These are phyloP conservation scores for Hippocampus abdominalis DNA, from an alignment of 2,113 vertebrate species.

Conservation along the genomic window DNA sequence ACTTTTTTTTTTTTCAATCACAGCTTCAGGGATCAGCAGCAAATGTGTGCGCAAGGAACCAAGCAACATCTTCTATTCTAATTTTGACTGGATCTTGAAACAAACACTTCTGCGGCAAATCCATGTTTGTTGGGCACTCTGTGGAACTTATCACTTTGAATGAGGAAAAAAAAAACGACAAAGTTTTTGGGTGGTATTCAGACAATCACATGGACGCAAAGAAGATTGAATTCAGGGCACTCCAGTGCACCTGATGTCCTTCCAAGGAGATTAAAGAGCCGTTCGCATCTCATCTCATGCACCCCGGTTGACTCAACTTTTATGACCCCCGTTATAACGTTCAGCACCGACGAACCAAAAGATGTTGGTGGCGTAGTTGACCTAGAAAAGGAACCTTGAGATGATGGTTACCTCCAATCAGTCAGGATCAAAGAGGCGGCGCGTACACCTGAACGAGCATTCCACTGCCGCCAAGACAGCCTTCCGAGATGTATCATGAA, in stretches of 20 bases:
- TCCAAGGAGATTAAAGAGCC: background rate
- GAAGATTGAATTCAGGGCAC: background rate
- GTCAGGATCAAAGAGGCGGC: background rate
- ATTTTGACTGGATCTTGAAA: slow-evolving; percentile 3
- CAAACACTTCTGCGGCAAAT: background rate
- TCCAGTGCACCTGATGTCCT: background rate
- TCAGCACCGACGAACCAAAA: background rate
- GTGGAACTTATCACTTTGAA: too few relatives aligned
- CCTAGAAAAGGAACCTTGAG: background rate
- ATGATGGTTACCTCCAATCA: background rate
- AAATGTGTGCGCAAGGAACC: slow-evolving; percentile 1
- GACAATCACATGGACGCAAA: background rate
- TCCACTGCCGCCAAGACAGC: too few relatives aligned
- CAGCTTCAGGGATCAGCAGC: slow-evolving; percentile 12
- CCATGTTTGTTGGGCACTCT: background rate
- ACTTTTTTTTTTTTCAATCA: slow-evolving; percentile 23
- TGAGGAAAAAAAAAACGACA: background rate
- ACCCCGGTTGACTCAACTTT: background rate
- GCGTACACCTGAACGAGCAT: background rate
- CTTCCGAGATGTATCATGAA: too few relatives aligned
- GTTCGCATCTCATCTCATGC: background rate
- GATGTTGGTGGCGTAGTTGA: background rate
- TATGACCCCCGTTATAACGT: background rate
- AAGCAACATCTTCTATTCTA: background rate
- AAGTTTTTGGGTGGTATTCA: background rate